Conservation (phyloP, 2,113 vertebrate genomes). For the Mastomys coucha region DNA sequence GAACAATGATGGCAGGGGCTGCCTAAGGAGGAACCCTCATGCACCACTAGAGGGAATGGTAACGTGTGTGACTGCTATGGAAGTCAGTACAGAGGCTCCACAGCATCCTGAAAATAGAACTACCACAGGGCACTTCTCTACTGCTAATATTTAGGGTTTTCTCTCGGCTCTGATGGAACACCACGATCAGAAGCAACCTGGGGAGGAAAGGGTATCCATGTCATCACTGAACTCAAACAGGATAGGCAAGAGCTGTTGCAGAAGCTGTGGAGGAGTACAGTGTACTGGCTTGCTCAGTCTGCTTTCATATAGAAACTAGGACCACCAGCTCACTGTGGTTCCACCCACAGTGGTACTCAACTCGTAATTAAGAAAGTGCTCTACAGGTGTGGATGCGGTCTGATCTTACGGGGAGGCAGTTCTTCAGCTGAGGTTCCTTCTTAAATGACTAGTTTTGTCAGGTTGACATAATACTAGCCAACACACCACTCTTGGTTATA, state of each 20-base stretch:
- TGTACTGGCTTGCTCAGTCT: neutral
- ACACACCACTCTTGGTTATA: neutral
- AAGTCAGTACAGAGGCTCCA: neutral
- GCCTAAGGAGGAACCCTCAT: neutral
- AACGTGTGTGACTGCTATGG: neutral
- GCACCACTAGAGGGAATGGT: no score
- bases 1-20: neutral
- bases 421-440: neutral
- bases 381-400: neutral
- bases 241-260: no score
- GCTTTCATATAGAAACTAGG: neutral
- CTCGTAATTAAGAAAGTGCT: neutral
- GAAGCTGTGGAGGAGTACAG: neutral
- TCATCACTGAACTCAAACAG: neutral
- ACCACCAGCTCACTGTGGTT: neutral
- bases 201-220: neutral
- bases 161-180: neutral
- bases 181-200: neutral
- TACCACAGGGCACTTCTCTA: neutral
- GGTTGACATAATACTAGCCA: neutral
- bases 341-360: neutral
- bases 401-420: neutral
- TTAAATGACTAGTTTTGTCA: neutral
- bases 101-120: neutral
- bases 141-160: neutral